These are phyloP conservation scores for Agonopterix arenella DNA, from an alignment of 2,888 invertebrate genomes.

Conservation along the genomic window DNA sequence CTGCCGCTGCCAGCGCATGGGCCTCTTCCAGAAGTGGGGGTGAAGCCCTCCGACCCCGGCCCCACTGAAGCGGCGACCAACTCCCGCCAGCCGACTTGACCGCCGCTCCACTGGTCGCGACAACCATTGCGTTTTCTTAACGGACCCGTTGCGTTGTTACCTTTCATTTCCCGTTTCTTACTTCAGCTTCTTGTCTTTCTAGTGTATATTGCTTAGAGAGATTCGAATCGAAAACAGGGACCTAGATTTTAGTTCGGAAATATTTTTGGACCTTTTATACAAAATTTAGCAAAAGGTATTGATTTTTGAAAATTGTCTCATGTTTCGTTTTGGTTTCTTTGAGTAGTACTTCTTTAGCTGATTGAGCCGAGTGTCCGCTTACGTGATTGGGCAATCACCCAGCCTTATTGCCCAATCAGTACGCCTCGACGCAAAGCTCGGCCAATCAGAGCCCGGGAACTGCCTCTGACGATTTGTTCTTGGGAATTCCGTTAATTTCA, in stretches of 20 bases:
- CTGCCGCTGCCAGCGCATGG: slow-evolving; percentile 92
- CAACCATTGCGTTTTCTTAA: slow-evolving; percentile 50
- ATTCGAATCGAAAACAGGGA: slow-evolving; percentile 68
- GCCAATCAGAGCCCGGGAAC: slow-evolving; percentile 51
- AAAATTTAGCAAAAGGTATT: slow-evolving; percentile 36
- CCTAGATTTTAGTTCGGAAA: slow-evolving; percentile 63
- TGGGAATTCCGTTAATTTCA: slow-evolving; percentile 27
- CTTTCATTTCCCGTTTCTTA: slow-evolving; percentile 29
- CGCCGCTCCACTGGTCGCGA: slow-evolving; percentile 60
- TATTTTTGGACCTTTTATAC: slow-evolving; percentile 69
- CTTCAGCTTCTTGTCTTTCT: slow-evolving; percentile 17
- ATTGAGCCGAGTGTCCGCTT: slow-evolving; percentile 70
- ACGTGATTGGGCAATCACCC: slow-evolving; percentile 83
- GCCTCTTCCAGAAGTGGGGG: slow-evolving; percentile 92
- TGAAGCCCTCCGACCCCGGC: slow-evolving; percentile 40
- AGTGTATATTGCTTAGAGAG: slow-evolving; percentile 25
- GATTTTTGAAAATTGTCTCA: slow-evolving; percentile 11
- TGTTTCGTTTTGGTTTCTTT: slow-evolving; percentile 17
- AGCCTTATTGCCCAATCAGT: slow-evolving; percentile 85
- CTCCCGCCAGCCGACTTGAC: slow-evolving; percentile 60
- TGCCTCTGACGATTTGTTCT: slow-evolving; percentile 50
- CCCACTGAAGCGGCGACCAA: slow-evolving; percentile 56
- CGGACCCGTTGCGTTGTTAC: slow-evolving; percentile 58
- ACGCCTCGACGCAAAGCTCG: slow-evolving; percentile 60
- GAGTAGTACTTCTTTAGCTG: slow-evolving; percentile 42